Percentiles rank a stretch among this genome's conserved stretches.
Evolutionary conservation across 1,140 invertebrate species (phyloP).

Genomic region (Lordiphosa clarofinis): DNA sequence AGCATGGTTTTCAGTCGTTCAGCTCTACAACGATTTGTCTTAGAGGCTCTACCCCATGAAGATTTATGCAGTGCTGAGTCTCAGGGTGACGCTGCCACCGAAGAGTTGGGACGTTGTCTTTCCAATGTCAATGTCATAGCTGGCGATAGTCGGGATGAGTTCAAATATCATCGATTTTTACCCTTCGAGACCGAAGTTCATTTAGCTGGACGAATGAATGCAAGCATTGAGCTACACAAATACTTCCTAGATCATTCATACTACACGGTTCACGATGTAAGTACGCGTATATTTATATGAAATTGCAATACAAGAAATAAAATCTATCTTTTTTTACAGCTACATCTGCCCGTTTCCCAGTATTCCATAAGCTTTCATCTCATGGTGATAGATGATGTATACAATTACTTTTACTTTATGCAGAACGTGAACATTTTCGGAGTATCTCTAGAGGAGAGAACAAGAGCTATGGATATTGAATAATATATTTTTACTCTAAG

Average conservation of each 20-base stretch:
- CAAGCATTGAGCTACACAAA: constrained; percentile 24
- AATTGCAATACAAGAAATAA: background rate
- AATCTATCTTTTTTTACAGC: constrained; percentile 13
- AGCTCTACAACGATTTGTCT: constrained; percentile 31
- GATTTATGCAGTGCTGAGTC: constrained; percentile 25
- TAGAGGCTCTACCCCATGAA: constrained; percentile 35
- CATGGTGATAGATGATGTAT: constrained; percentile 10
- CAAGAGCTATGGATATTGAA: too few relatives aligned
- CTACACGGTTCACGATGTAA: constrained; percentile 44
- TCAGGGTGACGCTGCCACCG: constrained; percentile 5
- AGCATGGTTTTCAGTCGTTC: constrained; percentile 48
- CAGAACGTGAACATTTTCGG: constrained; percentile 49
- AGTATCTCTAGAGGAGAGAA: background rate
- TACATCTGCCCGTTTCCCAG: constrained; percentile 27
- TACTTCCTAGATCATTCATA: constrained; percentile 34
- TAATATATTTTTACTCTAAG: too few relatives aligned
- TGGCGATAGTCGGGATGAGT: constrained; percentile 54
- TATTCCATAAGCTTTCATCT: constrained; percentile 24
- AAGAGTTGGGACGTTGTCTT: constrained; percentile 49
- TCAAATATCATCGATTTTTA: constrained; percentile 41
- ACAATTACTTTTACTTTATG: constrained; percentile 42
- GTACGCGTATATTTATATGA: background rate
- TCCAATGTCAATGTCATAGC: constrained; percentile 44
- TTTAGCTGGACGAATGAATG: constrained; percentile 22
- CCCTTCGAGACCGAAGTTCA: constrained; percentile 38